phyloP scores from a whole-genome alignment of 2,113 vertebrate species.

The Toxotes jaculatrix region DNA sequence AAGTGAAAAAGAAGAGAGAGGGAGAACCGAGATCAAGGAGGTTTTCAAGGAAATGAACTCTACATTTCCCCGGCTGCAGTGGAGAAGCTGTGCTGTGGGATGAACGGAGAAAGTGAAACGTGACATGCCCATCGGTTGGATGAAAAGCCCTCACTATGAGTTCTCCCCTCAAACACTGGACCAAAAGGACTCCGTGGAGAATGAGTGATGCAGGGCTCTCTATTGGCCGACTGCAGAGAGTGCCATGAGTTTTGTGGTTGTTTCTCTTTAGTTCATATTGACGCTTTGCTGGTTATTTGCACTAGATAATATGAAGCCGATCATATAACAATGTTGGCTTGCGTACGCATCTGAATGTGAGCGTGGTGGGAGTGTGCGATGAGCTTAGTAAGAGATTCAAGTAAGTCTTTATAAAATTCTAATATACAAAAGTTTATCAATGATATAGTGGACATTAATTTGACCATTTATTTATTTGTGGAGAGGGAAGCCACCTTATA shows the following conservation, averaged over 20 bases:
- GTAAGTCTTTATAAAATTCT: constrained; percentile 54
- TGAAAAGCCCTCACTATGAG: constrained; percentile 63
- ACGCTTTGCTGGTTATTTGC: constrained; percentile 84
- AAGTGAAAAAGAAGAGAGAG: constrained; percentile 35
- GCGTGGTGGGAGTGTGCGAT: constrained; percentile 41
- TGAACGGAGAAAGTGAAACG: constrained; percentile 37
- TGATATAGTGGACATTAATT: constrained; percentile 54
- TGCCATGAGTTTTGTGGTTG: constrained; percentile 40
- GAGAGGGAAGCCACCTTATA: constrained; percentile 46
- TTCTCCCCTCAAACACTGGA: constrained; percentile 79
- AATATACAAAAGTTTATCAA: constrained; percentile 60
- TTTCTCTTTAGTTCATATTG: constrained; percentile 67
- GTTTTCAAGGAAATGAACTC: constrained; percentile 57
- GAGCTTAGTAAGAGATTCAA: constrained; percentile 52
- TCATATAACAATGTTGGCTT: constrained; percentile 68
- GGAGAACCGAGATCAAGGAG: constrained; percentile 66
- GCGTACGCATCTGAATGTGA: constrained; percentile 67
- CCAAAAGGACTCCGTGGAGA: constrained; percentile 73
- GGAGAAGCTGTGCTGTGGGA: constrained; percentile 45
- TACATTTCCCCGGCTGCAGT: constrained; percentile 48
- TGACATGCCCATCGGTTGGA: constrained; percentile 41
- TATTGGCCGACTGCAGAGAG: constrained; percentile 31
- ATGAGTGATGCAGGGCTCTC: constrained; percentile 54
- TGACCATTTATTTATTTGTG: constrained; percentile 77
- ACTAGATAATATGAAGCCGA: constrained; percentile 77